A percentile compares a stretch with the other conserved stretches of the same genome.
phyloP scores from a whole-genome alignment of 1,140 invertebrate species.

The Nephila pilipes region DNA sequence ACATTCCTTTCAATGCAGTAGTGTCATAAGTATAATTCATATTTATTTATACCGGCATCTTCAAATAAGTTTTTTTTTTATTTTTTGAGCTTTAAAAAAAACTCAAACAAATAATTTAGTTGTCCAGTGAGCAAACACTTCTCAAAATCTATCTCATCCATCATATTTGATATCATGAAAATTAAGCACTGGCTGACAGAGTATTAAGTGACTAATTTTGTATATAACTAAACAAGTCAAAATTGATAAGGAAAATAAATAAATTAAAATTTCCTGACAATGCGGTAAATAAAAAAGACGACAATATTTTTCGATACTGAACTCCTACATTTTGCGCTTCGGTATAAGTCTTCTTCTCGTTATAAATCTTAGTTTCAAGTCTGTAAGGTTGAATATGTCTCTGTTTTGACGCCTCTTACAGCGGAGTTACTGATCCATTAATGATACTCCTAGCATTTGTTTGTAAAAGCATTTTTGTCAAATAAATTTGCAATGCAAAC shows the following conservation, averaged over 20 bases:
- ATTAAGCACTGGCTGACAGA: no score
- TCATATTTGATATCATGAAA: no score
- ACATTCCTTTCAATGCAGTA: no score
- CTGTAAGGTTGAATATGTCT: not conserved
- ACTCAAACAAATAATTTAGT: no score
- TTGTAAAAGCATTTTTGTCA: constrained; percentile 18
- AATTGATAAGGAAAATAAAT: constrained; percentile 14
- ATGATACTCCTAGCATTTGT: not conserved
- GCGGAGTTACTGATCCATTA: constrained; percentile 1
- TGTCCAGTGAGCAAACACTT: no score
- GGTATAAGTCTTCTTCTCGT: not conserved
- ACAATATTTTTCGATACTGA: not conserved
- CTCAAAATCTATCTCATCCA: no score
- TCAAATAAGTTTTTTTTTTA: no score
- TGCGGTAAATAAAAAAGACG: not conserved
- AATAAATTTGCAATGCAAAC: not conserved
- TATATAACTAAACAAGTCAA: not conserved
- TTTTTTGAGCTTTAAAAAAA: no score
- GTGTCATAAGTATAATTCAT: no score
- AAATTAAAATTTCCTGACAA: not conserved
- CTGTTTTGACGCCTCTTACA: constrained; percentile 40
- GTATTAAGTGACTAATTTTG: no score
- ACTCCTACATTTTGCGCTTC: not conserved
- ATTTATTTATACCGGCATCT: no score
- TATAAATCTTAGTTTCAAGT: constrained; percentile 18